Conservation (phyloP, 2,888 invertebrate genomes). For the Drosophila atroscutellata region DNA sequence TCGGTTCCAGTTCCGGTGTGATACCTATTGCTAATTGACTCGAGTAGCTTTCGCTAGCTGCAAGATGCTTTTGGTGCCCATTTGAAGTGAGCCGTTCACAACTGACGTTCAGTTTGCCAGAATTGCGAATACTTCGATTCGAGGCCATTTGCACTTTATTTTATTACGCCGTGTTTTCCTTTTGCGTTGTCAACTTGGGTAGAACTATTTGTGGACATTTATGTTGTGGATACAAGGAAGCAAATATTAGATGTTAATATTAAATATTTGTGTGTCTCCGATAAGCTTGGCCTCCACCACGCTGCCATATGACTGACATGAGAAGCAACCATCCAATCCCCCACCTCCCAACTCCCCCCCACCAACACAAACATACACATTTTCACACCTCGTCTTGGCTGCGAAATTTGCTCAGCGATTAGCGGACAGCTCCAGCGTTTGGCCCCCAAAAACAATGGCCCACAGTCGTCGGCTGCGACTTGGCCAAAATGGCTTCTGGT, state of each 20-base stretch:
- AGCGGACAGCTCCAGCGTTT: conserved; percentile 42
- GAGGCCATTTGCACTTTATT: conserved; percentile 1
- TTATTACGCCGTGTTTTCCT: neutral
- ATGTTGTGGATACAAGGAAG: conserved; percentile 29
- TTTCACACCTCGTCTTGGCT: conserved; percentile 32
- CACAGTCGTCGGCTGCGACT: neutral
- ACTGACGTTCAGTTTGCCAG: neutral
- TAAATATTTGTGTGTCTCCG: conserved; percentile 45
- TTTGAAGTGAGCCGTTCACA: neutral
- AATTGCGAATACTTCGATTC: conserved; percentile 3
- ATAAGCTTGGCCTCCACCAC: conserved; percentile 46
- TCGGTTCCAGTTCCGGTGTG: too few species aligned
- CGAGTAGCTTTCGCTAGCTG: too few species aligned
- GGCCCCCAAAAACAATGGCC: conserved; percentile 14
- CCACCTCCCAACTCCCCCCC: neutral
- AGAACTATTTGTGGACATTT: conserved; percentile 23
- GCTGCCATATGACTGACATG: conserved; percentile 12
- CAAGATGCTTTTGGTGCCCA: neutral
- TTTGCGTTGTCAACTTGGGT: neutral
- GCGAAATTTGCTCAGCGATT: conserved; percentile 67
- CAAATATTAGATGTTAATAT: conserved; percentile 41
- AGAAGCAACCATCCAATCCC: conserved; percentile 2
- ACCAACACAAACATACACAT: neutral
- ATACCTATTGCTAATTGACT: too few species aligned
- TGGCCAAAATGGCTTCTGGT: neutral